These are phyloP conservation scores for Drosophila emarginata DNA, from an alignment of 2,888 invertebrate genomes.

Conservation along the genomic window DNA sequence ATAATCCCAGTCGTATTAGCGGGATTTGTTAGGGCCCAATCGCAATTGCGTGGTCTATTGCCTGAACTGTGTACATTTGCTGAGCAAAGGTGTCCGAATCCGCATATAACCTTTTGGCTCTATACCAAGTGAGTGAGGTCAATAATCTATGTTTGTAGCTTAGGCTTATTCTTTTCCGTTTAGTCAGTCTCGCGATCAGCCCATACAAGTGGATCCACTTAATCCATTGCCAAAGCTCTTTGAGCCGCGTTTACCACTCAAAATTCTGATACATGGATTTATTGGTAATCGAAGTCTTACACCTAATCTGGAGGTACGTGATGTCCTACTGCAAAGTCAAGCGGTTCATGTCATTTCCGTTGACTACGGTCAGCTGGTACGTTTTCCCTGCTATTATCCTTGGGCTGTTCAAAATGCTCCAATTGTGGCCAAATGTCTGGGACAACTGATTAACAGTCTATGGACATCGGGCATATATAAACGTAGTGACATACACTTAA, in stretches of 20 bases:
- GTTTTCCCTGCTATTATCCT: constrained; percentile 85
- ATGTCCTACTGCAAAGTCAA: constrained; percentile 84
- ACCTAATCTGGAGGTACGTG: constrained; percentile 85
- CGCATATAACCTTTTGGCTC: constrained; percentile 85
- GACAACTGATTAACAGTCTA: constrained; percentile 84
- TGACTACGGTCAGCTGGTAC: constrained; percentile 85
- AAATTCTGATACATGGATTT: constrained; percentile 86
- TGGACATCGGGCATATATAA: constrained; percentile 81
- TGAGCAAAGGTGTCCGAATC: constrained; percentile 84
- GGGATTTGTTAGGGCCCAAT: constrained; percentile 5
- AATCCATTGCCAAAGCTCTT: constrained; percentile 49
- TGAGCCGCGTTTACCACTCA: constrained; percentile 82
- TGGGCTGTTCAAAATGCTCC: constrained; percentile 85
- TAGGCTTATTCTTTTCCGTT: neutral
- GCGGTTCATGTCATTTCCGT: constrained; percentile 85
- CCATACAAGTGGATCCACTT: constrained; percentile 82
- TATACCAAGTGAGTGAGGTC: constrained; percentile 84
- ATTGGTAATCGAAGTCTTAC: constrained; percentile 84
- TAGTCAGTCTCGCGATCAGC: constrained; percentile 61
- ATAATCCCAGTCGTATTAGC: constrained; percentile 14
- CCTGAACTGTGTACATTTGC: constrained; percentile 60
- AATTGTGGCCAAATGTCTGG: constrained; percentile 84
- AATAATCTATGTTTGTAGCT: neutral
- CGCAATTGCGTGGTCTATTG: constrained; percentile 24
- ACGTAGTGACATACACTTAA: constrained; percentile 84